A percentile compares a stretch with the other conserved stretches of the same genome.
phyloP scores from a whole-genome alignment of 2,797 vertebrate species.

The Lepus townsendii region DNA sequence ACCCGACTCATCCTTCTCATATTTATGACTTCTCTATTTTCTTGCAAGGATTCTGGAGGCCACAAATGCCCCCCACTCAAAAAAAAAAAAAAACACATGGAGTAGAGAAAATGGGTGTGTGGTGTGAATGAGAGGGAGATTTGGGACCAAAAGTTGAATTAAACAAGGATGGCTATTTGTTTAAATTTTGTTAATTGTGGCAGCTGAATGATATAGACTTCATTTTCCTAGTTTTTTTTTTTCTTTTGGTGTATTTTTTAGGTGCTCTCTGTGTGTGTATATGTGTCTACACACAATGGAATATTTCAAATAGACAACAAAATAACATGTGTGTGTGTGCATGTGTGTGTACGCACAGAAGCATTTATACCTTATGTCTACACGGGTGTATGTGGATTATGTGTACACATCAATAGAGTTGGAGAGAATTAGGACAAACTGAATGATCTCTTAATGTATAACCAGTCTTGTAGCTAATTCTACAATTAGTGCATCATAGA shows the following conservation, averaged over 20 bases:
- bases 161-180: not conserved
- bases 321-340: not conserved
- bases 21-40: not conserved
- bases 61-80: not conserved
- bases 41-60: not conserved
- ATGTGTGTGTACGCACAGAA: not conserved
- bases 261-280: not conserved
- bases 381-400: not conserved
- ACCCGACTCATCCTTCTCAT: not conserved
- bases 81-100: not conserved
- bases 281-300: no score
- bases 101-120: not conserved
- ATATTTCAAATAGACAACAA: no score
- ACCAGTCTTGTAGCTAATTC: not conserved
- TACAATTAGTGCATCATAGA: not conserved
- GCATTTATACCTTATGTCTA: not conserved
- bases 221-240: not conserved
- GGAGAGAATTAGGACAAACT: not conserved
- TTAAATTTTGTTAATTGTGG: slow-evolving; percentile 10
- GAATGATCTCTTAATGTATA: not conserved
- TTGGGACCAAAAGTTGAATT: not conserved
- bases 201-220: not conserved
- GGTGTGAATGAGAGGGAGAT: not conserved
- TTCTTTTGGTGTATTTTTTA: not conserved
- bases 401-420: not conserved